Percentiles rank a stretch among this genome's conserved stretches.
These are phyloP conservation scores for Agapornis canus DNA, from an alignment of 2,797 vertebrate species.

Conservation along the genomic window DNA sequence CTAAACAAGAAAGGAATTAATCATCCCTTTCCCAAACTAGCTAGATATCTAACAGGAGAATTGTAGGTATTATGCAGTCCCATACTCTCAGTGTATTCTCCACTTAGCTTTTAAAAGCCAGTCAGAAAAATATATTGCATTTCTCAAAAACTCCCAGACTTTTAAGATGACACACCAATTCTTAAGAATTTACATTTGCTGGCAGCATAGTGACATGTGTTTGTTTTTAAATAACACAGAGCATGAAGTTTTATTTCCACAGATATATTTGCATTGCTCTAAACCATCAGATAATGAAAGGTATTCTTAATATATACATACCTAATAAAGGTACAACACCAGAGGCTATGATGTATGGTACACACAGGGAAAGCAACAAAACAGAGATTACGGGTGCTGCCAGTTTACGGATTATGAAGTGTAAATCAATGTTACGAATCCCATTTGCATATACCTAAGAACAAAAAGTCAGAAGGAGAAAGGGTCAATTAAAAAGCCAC, in stretches of 20 bases:
- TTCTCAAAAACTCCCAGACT: not conserved
- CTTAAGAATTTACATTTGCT: not conserved
- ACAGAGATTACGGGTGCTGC: constrained; percentile 95
- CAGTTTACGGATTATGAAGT: constrained; percentile 95
- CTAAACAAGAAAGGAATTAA: not conserved
- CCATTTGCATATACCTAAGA: constrained; percentile 96
- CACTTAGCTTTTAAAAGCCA: not conserved
- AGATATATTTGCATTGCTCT: not conserved
- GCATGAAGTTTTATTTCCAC: not conserved
- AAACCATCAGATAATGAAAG: not conserved
- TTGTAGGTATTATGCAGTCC: not conserved
- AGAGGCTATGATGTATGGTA: constrained; percentile 93
- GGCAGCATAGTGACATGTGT: not conserved
- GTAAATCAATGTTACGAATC: constrained; percentile 97
- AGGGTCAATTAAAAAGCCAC: not conserved
- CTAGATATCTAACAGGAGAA: not conserved
- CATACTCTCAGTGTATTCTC: not conserved
- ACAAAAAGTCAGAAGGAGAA: not conserved
- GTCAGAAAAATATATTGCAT: not conserved
- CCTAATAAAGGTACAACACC: constrained; percentile 90
- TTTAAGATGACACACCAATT: not conserved
- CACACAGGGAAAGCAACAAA: constrained; percentile 91
- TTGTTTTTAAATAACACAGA: not conserved
- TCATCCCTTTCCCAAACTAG: not conserved
- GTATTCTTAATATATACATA: constrained; percentile 49